Evolutionary conservation across 2,797 vertebrate genomes (phyloP).

Genomic region (Petrocephalus sullivani): DNA sequence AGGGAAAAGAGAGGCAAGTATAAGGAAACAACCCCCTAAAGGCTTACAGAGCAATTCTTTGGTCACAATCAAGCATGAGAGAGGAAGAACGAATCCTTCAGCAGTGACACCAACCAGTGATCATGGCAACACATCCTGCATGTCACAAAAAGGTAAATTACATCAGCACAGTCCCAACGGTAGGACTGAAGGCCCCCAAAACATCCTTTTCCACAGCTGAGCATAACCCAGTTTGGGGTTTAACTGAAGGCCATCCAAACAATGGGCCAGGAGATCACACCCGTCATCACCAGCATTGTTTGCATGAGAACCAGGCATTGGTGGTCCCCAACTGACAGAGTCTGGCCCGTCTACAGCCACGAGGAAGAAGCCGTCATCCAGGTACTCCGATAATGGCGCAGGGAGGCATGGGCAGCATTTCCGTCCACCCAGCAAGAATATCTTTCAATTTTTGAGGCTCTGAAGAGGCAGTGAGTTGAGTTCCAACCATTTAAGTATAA

Average conservation of each 20-base stretch:
- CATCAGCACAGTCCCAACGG: not conserved
- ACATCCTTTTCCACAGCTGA: not conserved
- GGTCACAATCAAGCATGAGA: not conserved
- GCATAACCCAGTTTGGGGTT: not conserved
- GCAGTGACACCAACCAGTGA: too few species aligned
- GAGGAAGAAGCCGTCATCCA: conserved; percentile 46
- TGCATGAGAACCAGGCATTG: conserved; percentile 46
- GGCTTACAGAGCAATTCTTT: not conserved
- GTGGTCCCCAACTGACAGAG: conserved; percentile 34
- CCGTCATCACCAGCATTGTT: not conserved
- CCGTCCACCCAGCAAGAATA: not conserved
- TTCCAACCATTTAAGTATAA: not conserved
- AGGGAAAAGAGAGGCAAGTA: not conserved
- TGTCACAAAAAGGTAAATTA: not conserved
- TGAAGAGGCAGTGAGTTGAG: not conserved
- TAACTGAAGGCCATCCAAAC: conserved; percentile 9
- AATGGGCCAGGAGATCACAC: not conserved
- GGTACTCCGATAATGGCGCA: conserved; percentile 35
- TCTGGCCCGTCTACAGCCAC: conserved; percentile 47
- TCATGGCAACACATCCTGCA: not conserved
- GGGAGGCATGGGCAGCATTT: not conserved
- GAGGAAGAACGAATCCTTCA: not conserved
- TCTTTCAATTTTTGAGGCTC: not conserved
- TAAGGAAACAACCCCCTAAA: not conserved
- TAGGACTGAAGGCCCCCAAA: not conserved